phyloP scores from a whole-genome alignment of 2,113 vertebrate genomes.

The Amphiprion percula region DNA sequence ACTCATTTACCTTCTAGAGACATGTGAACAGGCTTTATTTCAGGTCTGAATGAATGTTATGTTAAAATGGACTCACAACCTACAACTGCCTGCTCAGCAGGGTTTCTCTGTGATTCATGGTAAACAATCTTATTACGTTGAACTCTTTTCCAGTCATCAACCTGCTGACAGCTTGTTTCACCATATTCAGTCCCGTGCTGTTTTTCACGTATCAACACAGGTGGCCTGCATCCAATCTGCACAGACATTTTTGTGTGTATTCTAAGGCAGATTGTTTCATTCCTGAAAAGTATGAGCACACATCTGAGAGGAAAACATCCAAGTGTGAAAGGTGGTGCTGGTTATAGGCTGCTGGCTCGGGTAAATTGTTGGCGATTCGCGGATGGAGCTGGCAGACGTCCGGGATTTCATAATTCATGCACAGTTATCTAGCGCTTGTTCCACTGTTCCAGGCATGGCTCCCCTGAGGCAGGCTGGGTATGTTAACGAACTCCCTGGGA shows the following conservation, averaged over 20 bases:
- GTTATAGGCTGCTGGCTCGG: conserved; percentile 13
- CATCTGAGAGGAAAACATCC: neutral
- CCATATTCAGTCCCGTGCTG: conserved; percentile 20
- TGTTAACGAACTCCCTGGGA: conserved; percentile 62
- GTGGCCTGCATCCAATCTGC: conserved; percentile 33
- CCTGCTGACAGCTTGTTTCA: conserved; percentile 52
- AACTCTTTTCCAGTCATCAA: conserved; percentile 37
- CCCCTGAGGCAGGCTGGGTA: conserved; percentile 41
- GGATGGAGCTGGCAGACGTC: conserved; percentile 40
- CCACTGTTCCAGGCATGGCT: conserved; percentile 47
- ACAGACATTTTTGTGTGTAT: conserved; percentile 36
- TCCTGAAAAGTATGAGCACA: neutral
- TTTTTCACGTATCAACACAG: conserved; percentile 35
- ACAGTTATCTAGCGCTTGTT: conserved; percentile 59
- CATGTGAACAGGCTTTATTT: conserved; percentile 30
- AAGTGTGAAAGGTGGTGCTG: neutral
- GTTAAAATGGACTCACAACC: conserved; percentile 19
- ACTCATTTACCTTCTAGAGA: neutral
- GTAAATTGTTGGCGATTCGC: conserved; percentile 24
- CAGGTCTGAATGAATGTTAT: conserved; percentile 34
- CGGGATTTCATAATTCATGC: conserved; percentile 66
- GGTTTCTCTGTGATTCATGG: conserved; percentile 49
- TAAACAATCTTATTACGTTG: conserved; percentile 43
- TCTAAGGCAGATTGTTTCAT: conserved; percentile 7
- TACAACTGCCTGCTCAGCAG: neutral